Conservation (phyloP, 2,113 vertebrate species). For the Menura novaehollandiae region DNA sequence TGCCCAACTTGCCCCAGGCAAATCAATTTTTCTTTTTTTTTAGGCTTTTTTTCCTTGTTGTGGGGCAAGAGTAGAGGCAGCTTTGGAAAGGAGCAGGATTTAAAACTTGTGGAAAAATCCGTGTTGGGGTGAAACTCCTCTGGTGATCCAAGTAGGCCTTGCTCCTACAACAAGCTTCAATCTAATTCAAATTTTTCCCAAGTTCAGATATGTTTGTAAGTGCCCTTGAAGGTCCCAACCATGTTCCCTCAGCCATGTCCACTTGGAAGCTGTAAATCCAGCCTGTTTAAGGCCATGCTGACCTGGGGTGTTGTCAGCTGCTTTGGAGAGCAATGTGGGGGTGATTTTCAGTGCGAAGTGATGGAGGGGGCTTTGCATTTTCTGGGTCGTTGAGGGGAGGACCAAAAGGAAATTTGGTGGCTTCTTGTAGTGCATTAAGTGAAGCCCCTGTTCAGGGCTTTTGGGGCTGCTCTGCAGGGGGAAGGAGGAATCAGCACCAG, state of each 20-base stretch:
- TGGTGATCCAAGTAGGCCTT: background rate
- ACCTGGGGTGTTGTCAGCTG: background rate
- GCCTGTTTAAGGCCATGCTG: background rate
- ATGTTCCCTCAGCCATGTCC: background rate
- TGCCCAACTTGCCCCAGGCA: background rate
- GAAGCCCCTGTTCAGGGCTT: background rate
- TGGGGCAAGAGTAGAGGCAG: background rate
- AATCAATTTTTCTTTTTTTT: background rate
- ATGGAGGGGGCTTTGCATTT: background rate
- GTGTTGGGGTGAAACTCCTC: rapidly evolving
- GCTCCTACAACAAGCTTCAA: background rate
- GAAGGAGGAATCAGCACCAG: background rate
- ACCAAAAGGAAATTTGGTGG: background rate
- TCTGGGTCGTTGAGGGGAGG: background rate
- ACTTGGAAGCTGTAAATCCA: background rate
- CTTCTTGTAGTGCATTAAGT: background rate
- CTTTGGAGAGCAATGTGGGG: background rate
- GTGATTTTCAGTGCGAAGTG: background rate
- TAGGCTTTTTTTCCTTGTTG: background rate
- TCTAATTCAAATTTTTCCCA: rapidly evolving
- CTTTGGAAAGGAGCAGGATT: background rate
- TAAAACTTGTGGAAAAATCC: background rate
- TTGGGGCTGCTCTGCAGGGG: background rate
- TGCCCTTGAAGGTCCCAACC: background rate
- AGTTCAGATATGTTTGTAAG: background rate